phyloP scores from a whole-genome alignment of 2,113 vertebrate genomes.

The Callipepla squamata region DNA sequence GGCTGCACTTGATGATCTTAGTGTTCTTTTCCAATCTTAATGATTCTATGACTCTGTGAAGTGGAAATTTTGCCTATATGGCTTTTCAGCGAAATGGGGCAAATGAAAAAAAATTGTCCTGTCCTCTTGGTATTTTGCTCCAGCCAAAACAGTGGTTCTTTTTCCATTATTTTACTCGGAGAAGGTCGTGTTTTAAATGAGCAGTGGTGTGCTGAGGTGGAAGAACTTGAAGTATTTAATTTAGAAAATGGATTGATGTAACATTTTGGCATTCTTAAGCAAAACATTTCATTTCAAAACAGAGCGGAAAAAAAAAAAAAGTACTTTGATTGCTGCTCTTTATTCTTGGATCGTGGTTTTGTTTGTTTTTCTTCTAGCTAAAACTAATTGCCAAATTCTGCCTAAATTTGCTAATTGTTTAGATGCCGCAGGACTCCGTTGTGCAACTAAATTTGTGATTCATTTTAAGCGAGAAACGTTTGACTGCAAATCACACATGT shows the following conservation, averaged over 20 bases:
- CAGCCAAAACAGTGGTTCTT: background rate
- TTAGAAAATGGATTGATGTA: constrained; percentile 24
- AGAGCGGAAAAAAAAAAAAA: background rate
- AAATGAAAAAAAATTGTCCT: constrained; percentile 43
- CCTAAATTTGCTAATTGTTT: background rate
- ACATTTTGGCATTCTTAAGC: constrained; percentile 36
- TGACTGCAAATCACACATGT: accelerated
- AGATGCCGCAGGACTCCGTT: background rate
- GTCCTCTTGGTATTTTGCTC: background rate
- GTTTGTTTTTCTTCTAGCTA: background rate
- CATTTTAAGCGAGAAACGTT: background rate
- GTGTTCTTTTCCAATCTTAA: background rate
- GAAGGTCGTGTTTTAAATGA: background rate
- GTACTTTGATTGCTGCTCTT: background rate
- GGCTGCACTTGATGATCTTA: background rate
- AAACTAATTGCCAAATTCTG: constrained; percentile 13
- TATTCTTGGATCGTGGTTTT: background rate
- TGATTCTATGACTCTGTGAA: background rate
- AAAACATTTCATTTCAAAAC: constrained; percentile 34
- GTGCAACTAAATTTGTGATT: background rate
- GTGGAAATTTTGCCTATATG: background rate
- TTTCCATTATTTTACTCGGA: background rate
- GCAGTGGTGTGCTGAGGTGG: background rate
- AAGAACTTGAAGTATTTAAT: constrained; percentile 50
- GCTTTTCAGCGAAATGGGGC: constrained; percentile 1